A percentile compares a stretch with the other conserved stretches of the same genome.
Evolutionary conservation across 2,797 vertebrate species (phyloP).

Genomic region (Potorous gilbertii): DNA sequence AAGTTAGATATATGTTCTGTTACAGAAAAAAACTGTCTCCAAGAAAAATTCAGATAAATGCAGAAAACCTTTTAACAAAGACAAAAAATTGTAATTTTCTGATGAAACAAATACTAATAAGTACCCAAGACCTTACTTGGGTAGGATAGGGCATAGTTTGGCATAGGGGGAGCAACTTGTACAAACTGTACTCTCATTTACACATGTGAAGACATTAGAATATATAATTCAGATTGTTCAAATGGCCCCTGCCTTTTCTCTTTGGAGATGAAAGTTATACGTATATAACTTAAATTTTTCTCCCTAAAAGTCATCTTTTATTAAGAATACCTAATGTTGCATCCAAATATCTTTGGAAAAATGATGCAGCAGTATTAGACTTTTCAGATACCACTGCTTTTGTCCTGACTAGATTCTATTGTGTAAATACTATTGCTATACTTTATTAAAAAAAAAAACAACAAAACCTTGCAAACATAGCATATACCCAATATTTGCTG

Average conservation of each 20-base stretch:
- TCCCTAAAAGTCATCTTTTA: background rate
- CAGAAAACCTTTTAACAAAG: conserved; percentile 13
- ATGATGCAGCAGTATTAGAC: background rate
- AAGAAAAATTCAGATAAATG: conserved; percentile 37
- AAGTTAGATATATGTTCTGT: background rate
- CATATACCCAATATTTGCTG: background rate
- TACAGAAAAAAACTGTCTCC: background rate
- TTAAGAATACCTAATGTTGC: background rate
- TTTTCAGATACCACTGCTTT: background rate
- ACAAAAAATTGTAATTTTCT: background rate
- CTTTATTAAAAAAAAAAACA: background rate
- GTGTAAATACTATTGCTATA: background rate
- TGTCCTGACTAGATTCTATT: background rate
- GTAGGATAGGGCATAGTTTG: conserved; percentile 12
- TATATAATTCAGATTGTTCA: background rate
- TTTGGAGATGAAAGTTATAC: conserved; percentile 6
- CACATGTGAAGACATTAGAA: background rate
- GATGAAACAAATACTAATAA: conserved; percentile 29
- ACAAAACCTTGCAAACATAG: background rate
- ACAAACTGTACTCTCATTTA: background rate
- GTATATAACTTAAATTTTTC: background rate
- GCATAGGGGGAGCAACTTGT: background rate
- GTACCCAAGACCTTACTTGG: background rate
- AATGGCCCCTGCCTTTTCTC: background rate
- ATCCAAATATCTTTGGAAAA: background rate